Evolutionary conservation across 2,797 vertebrate genomes (phyloP), one percentile per base, ranked within the genome.

Genomic region (Manis javanica): DNA sequence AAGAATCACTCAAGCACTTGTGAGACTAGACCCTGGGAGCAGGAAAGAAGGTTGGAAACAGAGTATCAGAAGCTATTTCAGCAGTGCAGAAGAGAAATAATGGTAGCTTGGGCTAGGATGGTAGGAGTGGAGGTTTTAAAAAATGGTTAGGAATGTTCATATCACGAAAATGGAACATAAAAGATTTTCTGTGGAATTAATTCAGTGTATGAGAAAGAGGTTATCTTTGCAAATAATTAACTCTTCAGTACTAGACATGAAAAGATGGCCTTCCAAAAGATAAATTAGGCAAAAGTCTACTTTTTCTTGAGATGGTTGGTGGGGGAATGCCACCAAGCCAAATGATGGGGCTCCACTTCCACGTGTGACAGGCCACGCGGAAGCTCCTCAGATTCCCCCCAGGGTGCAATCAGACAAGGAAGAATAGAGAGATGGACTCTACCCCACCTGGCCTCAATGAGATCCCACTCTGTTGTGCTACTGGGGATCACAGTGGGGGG

Each of bases 401-500:
- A 85, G 37, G 19, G 4, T 29, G 26, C 26, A 18, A 0, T 37
- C 77, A 37, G 13, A 64, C 26, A 79, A 72, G 7, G 6, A 11
- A 3, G 39, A 66, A n/a, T 3, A 59, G 26, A 86, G n/a, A 11
- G 12, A 2, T 2, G 26, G 14, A 29, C 2, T 66, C 46, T 46
- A 34, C 46, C n/a, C 15, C 12, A 8, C 15, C 55, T 55, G 42
- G 12, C 6, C 14, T 4, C 69, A 55, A 75, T 9, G 26, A 53
- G 6, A 2, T 26, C 19, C 37, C 3, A 12, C 15, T 82, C 8
- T 19, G 1, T 7, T 71, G 15, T 31, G 3, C 42, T 19, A 61
- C 0, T 74, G 55, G 39, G 31, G 9, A 66, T 0, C n/a, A 24
- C 2, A 7, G 9, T 46, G 11, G 37, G 29, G 7, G 59, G 3